A percentile compares a stretch with the other conserved stretches of the same genome.
Conservation (phyloP, 23 tunicate genomes). For the Diplosoma virens region DNA sequence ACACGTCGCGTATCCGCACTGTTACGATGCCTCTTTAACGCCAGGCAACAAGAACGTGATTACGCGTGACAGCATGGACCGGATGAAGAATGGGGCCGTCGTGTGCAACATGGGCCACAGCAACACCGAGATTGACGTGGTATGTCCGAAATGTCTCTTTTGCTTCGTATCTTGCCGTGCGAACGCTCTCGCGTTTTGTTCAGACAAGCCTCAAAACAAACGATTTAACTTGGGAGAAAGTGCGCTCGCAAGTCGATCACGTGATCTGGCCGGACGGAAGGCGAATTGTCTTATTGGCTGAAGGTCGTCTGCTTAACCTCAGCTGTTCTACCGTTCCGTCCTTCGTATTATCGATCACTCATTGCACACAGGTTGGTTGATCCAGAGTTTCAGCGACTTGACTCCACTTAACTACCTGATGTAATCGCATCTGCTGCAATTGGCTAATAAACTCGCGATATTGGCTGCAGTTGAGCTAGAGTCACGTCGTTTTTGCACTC, state of each 20-base stretch:
- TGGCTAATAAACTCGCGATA: no score
- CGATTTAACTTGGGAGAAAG: constrained; percentile 99
- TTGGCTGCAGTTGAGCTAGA: no score
- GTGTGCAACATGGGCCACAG: constrained; percentile 99
- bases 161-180: not conserved
- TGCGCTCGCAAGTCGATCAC: constrained; percentile 99
- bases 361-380: constrained; percentile 99
- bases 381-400: no score
- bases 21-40: not conserved
- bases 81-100: constrained; percentile 98
- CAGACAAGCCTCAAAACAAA: constrained; percentile 86
- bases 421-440: no score
- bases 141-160: no score
- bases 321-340: constrained; percentile 99
- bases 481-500: no score
- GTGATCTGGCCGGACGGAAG: constrained; percentile 99
- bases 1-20: not conserved
- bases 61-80: constrained; percentile 75
- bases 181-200: not conserved
- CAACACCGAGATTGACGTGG: constrained; percentile 93
- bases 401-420: no score
- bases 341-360: constrained; percentile 93
- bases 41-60: constrained; percentile 95
- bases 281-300: constrained; percentile 91
- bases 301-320: constrained; percentile 92